Evolutionary conservation across 2,113 vertebrate genomes (phyloP), one percentile per base, ranked within the genome.

Genomic region (Heptranchias perlo): DNA sequence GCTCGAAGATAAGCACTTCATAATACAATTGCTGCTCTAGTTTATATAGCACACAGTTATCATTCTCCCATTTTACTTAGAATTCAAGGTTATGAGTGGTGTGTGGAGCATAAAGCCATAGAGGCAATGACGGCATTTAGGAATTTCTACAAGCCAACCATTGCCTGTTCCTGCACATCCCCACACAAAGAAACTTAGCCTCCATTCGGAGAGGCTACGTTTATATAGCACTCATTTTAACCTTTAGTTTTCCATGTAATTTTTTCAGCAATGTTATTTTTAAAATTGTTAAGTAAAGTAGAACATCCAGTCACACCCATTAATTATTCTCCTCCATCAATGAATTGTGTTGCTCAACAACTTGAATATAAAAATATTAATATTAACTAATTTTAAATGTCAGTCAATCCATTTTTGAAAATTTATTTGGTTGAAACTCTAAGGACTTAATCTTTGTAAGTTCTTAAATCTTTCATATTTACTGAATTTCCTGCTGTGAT

Each of bases 81-180:
- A 93, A n/a, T 93, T 62, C 89, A 62, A 93, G 89, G 89, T 93
- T 93, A 93, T 62, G 58, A 93, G 18, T 47, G 89, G 89, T 62
- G 39, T 39, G n/a, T 31, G 86, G 23, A 89, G 54, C 28, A 54
- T 49, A 89, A 14, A 61, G 31, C 54, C 52, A 58, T 10, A 44
- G 35, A 25, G 89, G 58, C 78, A 82, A 82, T 47, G 78, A 47
- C 78, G 78, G 39, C 35, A 62, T 93, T 64, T 62, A 39, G 58
- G 21, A 93, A 93, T 62, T 47, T 6, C 89, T 39, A 54, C 86
- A 31, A 13, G 3, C 61, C 61, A 61, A 8, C 84, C 49, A 7
- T 28, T 18, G 21, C 28, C 39, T 18, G 7, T 21, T n/a, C 7
- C 58, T 1, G 1, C 25, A 18, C 11, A 35, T 91, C 31, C 31